A percentile compares a stretch with the other conserved stretches of the same genome.
Evolutionary conservation across 2,113 vertebrate genomes (phyloP).

Genomic region (Trogon melanurus): DNA sequence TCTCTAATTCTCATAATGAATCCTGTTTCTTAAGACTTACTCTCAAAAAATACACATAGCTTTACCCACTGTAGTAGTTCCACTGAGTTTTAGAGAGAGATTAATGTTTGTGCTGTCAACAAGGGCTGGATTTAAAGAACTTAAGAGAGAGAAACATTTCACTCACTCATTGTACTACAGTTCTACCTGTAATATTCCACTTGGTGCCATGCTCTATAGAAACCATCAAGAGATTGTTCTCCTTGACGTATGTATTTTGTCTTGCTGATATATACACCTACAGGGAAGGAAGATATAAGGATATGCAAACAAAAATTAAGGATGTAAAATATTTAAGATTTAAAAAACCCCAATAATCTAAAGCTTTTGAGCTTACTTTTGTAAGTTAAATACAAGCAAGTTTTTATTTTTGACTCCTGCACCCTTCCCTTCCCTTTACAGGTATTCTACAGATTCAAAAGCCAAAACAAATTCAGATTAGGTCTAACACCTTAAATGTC

Average conservation of each 20-base stretch:
- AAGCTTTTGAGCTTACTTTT: not conserved
- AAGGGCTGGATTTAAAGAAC: conserved; percentile 7
- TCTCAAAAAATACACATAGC: not conserved
- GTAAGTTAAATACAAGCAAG: not conserved
- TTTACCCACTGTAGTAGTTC: not conserved
- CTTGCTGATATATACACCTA: conserved; percentile 97
- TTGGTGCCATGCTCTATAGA: conserved; percentile 97
- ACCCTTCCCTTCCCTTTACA: not conserved
- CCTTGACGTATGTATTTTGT: conserved; percentile 97
- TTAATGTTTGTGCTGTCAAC: not conserved
- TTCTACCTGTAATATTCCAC: conserved; percentile 97
- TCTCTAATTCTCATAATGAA: not conserved
- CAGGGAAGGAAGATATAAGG: not conserved
- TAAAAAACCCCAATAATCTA: not conserved
- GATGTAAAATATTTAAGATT: not conserved
- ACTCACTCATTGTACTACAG: conserved; percentile 74
- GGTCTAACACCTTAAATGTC: not conserved
- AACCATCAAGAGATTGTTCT: conserved; percentile 96
- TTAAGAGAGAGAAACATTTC: conserved; percentile 66
- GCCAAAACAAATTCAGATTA: not conserved
- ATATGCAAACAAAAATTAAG: not conserved
- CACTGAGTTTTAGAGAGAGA: not conserved
- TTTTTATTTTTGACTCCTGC: not conserved
- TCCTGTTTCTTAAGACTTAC: not conserved
- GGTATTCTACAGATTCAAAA: not conserved